Conservation (phyloP, 2,888 invertebrate genomes). For the Hirtodrosophila histrioides region DNA sequence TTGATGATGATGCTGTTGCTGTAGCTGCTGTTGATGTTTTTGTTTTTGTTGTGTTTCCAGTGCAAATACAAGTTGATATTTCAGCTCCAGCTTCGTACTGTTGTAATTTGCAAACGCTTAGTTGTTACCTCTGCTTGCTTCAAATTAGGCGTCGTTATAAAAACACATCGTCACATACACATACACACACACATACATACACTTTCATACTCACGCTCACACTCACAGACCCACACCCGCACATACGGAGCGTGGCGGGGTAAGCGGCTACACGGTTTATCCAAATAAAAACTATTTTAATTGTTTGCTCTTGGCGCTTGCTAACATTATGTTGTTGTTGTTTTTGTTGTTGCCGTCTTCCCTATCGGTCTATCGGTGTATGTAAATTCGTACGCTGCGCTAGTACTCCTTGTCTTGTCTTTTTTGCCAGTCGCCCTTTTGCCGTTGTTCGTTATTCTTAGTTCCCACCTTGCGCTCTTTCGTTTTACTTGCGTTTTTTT, state of each 20-base stretch:
- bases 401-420: neutral
- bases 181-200: constrained; percentile 15
- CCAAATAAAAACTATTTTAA: constrained; percentile 51
- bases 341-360: constrained; percentile 19
- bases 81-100: constrained; percentile 34
- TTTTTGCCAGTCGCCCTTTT: constrained; percentile 40
- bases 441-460: constrained; percentile 43
- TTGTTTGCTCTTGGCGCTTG: constrained; percentile 25
- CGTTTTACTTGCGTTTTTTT: constrained; percentile 36
- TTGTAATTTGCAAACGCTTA: constrained; percentile 15
- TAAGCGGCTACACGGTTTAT: constrained; percentile 27
- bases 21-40: constrained; percentile 8
- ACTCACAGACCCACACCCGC: constrained; percentile 5
- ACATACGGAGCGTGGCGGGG: constrained; percentile 18
- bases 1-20: constrained; percentile 26
- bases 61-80: constrained; percentile 31
- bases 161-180: constrained; percentile 32
- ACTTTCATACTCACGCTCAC: constrained; percentile 1
- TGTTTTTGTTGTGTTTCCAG: no score
- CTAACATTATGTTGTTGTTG: constrained; percentile 28
- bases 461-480: constrained; percentile 47
- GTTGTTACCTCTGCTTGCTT: constrained; percentile 28
- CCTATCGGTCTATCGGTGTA: constrained; percentile 12
- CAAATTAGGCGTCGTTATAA: constrained; percentile 52
- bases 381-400: constrained; percentile 19